Base-by-base conservation (phyloP, 2,113 vertebrate species). In the Myotis davidii region DNA sequence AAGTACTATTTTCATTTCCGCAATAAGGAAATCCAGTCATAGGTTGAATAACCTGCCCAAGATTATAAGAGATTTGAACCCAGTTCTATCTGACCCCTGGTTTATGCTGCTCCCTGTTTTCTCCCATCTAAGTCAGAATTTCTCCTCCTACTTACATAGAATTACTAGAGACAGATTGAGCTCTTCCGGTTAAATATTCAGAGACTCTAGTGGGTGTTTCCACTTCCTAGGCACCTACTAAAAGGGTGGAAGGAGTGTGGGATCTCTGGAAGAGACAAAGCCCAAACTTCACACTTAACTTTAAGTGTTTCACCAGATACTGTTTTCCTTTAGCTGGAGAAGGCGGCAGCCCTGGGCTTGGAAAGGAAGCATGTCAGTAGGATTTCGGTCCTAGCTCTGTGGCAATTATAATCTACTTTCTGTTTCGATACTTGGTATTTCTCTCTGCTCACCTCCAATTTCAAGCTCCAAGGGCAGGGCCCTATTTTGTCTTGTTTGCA, bases 181-280 rank as follows among this genome's bases (percentile, higher is more conserved):
- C 42, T 32, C 20, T 88, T 54, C 27, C 45, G 29, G 76, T 93
- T 91, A 85, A 87, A 88, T 65, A 86, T 54, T 91, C 45, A 91
- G 76, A 94, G 56, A 42, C 16, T 45, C 2, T 37, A 42, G 37
- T 56, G 37, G 74, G 42, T 87, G 64, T 94, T 79, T 73, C 50
- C 8, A 34, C 29, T 59, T 79, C 37, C 50, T 90, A 76, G 90
- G 79, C 91, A 14, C 67, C 54, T 89, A 27, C 65, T 85, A 20
- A 90, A 54, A 90, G 67, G n/a, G 73, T 56, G 16, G 82, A 85
- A 76, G 88, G 77, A 79, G 29, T 52, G 59, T 94, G 77, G 29
- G 78, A 39, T 83, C 45, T 85, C 34, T 64, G 50, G 9, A 91
- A 89, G 27, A 86, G 81, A 70, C 37, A 9, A 45, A 95, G 93